Percentiles rank a stretch among this genome's conserved stretches.
Conservation (phyloP, 1,140 invertebrate species). For the Mya arenaria region DNA sequence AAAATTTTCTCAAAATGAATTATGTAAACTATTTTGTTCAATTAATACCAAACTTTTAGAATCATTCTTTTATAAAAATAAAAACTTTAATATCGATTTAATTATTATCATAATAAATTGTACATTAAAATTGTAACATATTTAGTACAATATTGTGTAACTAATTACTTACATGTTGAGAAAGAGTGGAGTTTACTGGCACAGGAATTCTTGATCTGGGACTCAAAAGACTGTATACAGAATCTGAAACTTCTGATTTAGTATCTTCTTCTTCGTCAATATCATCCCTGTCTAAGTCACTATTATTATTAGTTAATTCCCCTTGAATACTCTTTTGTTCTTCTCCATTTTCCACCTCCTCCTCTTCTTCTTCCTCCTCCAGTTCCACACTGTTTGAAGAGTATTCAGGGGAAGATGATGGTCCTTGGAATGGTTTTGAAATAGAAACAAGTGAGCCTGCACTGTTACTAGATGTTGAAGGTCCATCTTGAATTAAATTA, state of each 20-base stretch:
- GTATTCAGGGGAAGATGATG: slow-evolving; percentile 9
- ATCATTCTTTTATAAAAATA: no score
- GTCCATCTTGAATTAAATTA: no score
- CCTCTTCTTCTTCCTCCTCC: slow-evolving; percentile 60
- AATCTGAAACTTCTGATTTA: slow-evolving; percentile 45
- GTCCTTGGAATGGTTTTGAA: slow-evolving; percentile 28
- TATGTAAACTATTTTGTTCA: no score
- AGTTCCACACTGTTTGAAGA: slow-evolving; percentile 59
- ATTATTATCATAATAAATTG: no score
- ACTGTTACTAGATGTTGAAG: not conserved
- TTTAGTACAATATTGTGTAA: no score
- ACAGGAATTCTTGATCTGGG: slow-evolving; percentile 59
- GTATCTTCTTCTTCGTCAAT: slow-evolving; percentile 37
- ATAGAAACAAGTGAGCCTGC: no score
- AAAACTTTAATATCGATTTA: no score
- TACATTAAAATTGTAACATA: no score
- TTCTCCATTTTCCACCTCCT: slow-evolving; percentile 59
- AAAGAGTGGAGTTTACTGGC: no score
- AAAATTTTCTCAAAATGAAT: no score
- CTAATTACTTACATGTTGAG: no score
- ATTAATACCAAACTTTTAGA: no score
- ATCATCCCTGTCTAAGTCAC: slow-evolving; percentile 54
- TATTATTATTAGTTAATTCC: slow-evolving; percentile 49
- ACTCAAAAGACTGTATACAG: slow-evolving; percentile 37
- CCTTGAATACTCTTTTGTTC: slow-evolving; percentile 35